Evolutionary conservation across 2,113 vertebrate species (phyloP), one percentile per base, ranked within the genome.

Genomic region (Meleagris gallopavo): DNA sequence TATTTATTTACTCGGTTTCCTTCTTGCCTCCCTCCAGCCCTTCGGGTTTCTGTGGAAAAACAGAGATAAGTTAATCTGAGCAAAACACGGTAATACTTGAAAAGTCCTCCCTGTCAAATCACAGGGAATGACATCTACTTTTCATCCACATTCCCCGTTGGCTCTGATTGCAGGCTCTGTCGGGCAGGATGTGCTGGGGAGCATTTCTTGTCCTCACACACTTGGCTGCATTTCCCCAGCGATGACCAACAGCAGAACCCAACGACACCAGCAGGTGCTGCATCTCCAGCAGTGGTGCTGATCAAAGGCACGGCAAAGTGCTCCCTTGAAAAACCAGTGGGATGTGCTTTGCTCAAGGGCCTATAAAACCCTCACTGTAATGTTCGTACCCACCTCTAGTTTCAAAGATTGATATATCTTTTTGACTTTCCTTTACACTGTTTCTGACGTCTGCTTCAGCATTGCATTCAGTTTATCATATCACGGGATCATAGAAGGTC

Each of bases 31-130:
- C 85, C 90, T 9, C 16, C 88, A 70, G 93, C 95, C 89, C 36
- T 90, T 40, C 1, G 45, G 30, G 24, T 65, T 91, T 82, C 85
- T 76, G 75, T 70, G 82, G 71, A 52, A 73, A 38, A 69, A 14
- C 73, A 52, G 77, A 91, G 93, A 94, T 73, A 94, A 95, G 34
- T 91, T 86, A 93, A 94, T 90, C 82, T 77, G 60, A 88, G 29
- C 72, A 50, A 70, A 91, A 76, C 83, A 38, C 6, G 67, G 93
- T 34, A 80, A 65, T 15, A 40, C 62, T 84, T 87, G 93, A 91
- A 82, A 80, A 89, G 55, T 21, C 71, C 34, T 85, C 75, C 75
- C 78, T n/a, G 2, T 45, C 57, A 38, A 72, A 90, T 78, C 20
- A 20, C 6, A 29, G 34, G 61, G 46, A 88, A n/a, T 25, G 45